Evolutionary conservation across 2,113 vertebrate species (phyloP).

Genomic region (Sylvietta virens): DNA sequence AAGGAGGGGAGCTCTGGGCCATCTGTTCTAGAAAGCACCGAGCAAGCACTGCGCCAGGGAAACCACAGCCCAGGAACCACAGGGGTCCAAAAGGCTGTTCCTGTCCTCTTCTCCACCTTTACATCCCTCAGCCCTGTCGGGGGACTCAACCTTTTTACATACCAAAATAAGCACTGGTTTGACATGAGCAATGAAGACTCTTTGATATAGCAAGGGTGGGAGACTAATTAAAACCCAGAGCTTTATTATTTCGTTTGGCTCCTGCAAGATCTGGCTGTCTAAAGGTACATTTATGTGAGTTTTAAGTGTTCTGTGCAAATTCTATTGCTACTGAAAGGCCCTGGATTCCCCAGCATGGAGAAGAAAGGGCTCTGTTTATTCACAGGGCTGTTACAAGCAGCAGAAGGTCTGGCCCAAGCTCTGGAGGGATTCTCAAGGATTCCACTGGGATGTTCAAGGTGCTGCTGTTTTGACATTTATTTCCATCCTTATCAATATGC

Average conservation of each 20-base stretch:
- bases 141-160: neutral
- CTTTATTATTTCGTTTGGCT: neutral
- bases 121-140: neutral
- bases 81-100: neutral
- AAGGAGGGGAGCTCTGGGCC: neutral
- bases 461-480: neutral
- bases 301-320: conserved; percentile 25
- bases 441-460: neutral
- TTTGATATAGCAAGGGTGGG: conserved; percentile 3
- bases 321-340: neutral
- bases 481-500: neutral
- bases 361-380: neutral
- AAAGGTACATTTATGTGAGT: neutral
- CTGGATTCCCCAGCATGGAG: neutral
- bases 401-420: neutral
- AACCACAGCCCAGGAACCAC: neutral
- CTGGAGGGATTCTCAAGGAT: neutral
- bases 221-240: conserved; percentile 26
- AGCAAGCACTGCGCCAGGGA: neutral
- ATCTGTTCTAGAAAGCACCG: neutral
- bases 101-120: neutral
- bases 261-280: conserved; percentile 25
- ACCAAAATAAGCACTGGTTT: neutral
- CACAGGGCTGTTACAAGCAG: neutral
- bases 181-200: neutral